Evolutionary conservation across 2,797 vertebrate species (phyloP).

Genomic region (Sebastiscus tertius): DNA sequence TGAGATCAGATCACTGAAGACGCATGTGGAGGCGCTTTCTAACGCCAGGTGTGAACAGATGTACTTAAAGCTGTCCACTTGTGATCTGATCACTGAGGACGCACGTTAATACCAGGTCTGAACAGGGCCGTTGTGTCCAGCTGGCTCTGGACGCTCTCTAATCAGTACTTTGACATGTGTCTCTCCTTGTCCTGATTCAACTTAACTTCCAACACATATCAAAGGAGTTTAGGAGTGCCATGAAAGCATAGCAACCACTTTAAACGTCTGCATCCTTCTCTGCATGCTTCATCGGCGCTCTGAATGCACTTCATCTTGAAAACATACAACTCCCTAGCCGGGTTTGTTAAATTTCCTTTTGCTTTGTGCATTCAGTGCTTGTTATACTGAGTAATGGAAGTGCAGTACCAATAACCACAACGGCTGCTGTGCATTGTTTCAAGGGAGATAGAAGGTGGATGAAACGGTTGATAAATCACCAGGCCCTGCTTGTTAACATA

Average conservation of each 20-base stretch:
- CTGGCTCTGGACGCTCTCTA: slow-evolving; percentile 50
- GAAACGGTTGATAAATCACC: slow-evolving; percentile 41
- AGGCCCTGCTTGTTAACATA: slow-evolving; percentile 17
- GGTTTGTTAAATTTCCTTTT: neutral
- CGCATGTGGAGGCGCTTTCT: too few species aligned
- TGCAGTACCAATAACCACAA: slow-evolving; percentile 16
- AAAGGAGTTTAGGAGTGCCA: slow-evolving; percentile 38
- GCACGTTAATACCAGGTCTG: too few species aligned
- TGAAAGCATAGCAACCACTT: neutral
- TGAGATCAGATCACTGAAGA: too few species aligned
- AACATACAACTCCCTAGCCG: neutral
- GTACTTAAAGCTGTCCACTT: too few species aligned
- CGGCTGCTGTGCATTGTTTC: slow-evolving; percentile 16
- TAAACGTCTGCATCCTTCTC: neutral
- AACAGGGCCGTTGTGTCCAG: slow-evolving; percentile 27
- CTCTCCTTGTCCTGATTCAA: slow-evolving; percentile 38
- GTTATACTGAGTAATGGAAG: slow-evolving; percentile 40
- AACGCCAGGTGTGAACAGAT: too few species aligned
- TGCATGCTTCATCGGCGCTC: neutral
- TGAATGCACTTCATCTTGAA: neutral
- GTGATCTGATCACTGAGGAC: too few species aligned
- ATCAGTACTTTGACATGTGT: slow-evolving; percentile 63
- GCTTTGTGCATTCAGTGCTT: neutral
- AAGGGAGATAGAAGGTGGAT: slow-evolving; percentile 16
- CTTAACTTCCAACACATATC: slow-evolving; percentile 51